These are phyloP conservation scores for Dasyurus viverrinus DNA, from an alignment of 2,113 vertebrate genomes.

Conservation along the genomic window DNA sequence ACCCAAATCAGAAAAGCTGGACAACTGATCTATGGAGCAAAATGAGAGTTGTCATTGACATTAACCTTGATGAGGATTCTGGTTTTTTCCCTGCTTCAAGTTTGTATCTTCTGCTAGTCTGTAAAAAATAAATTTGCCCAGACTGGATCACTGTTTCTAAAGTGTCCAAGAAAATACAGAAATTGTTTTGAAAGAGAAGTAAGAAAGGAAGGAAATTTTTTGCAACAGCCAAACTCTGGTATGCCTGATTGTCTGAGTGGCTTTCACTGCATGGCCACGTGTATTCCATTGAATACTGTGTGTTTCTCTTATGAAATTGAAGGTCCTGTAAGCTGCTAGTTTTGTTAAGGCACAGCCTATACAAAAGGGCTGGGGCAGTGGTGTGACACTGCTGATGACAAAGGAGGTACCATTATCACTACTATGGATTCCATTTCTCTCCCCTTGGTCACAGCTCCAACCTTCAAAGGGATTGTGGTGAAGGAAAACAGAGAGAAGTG, in stretches of 20 bases:
- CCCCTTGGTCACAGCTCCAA: neutral
- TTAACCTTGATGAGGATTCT: neutral
- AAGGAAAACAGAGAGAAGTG: neutral
- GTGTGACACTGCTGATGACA: neutral
- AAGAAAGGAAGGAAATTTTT: neutral
- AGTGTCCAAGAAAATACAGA: neutral
- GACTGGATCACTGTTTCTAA: neutral
- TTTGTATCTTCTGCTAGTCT: neutral
- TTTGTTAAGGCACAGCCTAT: neutral
- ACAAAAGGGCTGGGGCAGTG: neutral
- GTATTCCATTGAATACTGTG: neutral
- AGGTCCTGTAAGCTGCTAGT: neutral
- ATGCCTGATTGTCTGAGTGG: neutral
- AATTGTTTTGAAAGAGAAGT: neutral
- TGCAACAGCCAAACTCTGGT: neutral
- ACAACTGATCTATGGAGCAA: neutral
- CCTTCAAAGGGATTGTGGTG: neutral
- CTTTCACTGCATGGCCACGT: neutral
- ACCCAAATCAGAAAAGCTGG: neutral
- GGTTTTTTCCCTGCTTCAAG: neutral
- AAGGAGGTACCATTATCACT: neutral
- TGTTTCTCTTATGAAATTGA: neutral
- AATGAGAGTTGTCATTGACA: neutral
- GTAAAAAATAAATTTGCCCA: neutral
- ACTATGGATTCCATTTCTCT: neutral